Percentiles rank a stretch among this genome's conserved stretches.
Conservation (phyloP, 2,888 invertebrate genomes). For the Trichopoda pennipes region DNA sequence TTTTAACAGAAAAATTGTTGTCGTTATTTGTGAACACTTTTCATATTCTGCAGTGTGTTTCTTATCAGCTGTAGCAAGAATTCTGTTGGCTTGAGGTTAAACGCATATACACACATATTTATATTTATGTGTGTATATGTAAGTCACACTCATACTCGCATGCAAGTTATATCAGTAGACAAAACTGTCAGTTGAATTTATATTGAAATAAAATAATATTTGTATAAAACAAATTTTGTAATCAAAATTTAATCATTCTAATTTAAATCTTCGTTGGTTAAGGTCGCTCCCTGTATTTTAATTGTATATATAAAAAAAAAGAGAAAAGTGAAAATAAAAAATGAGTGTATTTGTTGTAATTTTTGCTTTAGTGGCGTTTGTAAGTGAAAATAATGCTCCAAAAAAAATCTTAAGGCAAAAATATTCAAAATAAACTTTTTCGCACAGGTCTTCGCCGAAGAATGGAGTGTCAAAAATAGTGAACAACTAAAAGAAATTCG, state of each 20-base stretch:
- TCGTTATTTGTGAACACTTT: too few relatives aligned
- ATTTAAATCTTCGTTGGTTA: constrained; percentile 6
- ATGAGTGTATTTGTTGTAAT: constrained; percentile 69
- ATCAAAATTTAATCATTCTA: constrained; percentile 22
- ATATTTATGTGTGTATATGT: neutral
- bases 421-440: neutral
- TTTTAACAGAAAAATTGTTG: too few relatives aligned
- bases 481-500: constrained; percentile 76
- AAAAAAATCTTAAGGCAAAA: neutral
- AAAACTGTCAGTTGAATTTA: neutral
- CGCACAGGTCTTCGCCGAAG: constrained; percentile 72
- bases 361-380: constrained; percentile 67
- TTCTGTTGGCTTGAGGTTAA: constrained; percentile 34
- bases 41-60: neutral
- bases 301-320: neutral
- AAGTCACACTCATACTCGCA: neutral
- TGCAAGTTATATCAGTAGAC: constrained; percentile 1
- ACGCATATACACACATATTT: neutral
- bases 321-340: neutral
- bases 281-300: neutral
- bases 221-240: constrained; percentile 5
- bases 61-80: constrained; percentile 37
- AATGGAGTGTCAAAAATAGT: constrained; percentile 75
- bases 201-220: neutral
- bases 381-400: constrained; percentile 37